Conservation (phyloP, 2,888 invertebrate species). For the Eurois occulta region DNA sequence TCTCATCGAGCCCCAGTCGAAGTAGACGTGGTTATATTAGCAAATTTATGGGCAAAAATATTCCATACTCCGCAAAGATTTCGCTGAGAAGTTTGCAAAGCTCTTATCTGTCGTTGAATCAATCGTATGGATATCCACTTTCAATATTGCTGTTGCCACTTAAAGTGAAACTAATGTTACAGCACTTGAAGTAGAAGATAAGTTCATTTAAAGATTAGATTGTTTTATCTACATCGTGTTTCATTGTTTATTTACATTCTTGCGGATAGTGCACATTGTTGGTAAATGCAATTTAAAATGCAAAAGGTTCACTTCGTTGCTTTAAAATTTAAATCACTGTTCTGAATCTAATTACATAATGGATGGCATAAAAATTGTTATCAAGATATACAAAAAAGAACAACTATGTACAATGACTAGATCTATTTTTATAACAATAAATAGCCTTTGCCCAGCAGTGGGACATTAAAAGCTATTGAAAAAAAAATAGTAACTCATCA, state of each 20-base stretch:
- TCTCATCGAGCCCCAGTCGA: slow-evolving; percentile 78
- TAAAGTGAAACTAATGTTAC: slow-evolving; percentile 28
- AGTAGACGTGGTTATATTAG: slow-evolving; percentile 86
- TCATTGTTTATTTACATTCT: slow-evolving; percentile 49
- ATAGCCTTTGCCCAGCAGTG: too few relatives aligned
- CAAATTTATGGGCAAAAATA: slow-evolving; percentile 88
- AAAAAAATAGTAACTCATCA: slow-evolving; percentile 48
- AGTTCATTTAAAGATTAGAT: slow-evolving; percentile 29
- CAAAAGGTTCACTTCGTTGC: slow-evolving; percentile 20
- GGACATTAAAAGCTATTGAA: too few relatives aligned
- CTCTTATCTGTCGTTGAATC: slow-evolving; percentile 68
- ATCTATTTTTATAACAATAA: slow-evolving; percentile 38
- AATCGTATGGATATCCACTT: slow-evolving; percentile 50
- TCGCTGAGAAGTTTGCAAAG: slow-evolving; percentile 68
- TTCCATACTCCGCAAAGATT: slow-evolving; percentile 79
- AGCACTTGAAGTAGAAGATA: slow-evolving; percentile 20
- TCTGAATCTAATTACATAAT: slow-evolving; percentile 54
- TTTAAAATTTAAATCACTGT: slow-evolving; percentile 35
- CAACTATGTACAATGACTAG: slow-evolving; percentile 67
- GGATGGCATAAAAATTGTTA: slow-evolving; percentile 66
- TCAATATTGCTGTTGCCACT: slow-evolving; percentile 44
- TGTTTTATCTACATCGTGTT: slow-evolving; percentile 38
- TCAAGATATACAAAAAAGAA: slow-evolving; percentile 47
- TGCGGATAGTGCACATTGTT: slow-evolving; percentile 17
- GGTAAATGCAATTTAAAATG: slow-evolving; percentile 24